Percentiles rank a stretch among this genome's conserved stretches.
phyloP scores from a whole-genome alignment of 2,113 vertebrate genomes.

The Epinephelus fuscoguttatus region DNA sequence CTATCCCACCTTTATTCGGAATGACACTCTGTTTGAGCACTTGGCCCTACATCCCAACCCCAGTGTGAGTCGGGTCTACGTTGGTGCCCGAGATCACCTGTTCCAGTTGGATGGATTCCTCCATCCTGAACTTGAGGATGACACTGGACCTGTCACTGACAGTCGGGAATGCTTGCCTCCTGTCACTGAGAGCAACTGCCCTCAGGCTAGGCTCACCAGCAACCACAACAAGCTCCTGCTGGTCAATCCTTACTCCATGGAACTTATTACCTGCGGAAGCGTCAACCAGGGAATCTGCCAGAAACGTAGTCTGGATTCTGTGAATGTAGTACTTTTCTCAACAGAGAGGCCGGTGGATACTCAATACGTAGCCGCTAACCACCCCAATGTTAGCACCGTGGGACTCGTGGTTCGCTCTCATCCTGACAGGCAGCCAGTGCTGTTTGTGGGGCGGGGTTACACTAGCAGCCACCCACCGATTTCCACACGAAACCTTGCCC shows the following conservation, averaged over 20 bases:
- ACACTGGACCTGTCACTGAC: conserved; percentile 91
- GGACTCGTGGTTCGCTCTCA: conserved; percentile 90
- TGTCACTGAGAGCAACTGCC: conserved; percentile 89
- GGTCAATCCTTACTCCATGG: conserved; percentile 87
- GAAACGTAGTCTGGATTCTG: conserved; percentile 88
- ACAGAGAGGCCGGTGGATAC: conserved; percentile 93
- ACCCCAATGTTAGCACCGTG: conserved; percentile 95
- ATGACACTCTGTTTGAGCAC: conserved; percentile 91
- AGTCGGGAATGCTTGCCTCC: conserved; percentile 96
- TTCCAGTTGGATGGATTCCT: conserved; percentile 94
- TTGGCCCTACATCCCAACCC: conserved; percentile 91
- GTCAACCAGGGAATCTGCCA: conserved; percentile 96
- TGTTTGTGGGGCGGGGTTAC: conserved; percentile 96
- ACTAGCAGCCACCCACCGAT: conserved; percentile 97
- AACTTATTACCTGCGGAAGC: conserved; percentile 95
- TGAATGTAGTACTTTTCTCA: conserved; percentile 87
- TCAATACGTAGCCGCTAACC: conserved; percentile 96
- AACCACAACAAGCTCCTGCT: conserved; percentile 97
- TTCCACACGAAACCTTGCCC: conserved; percentile 92
- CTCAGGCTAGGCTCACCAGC: conserved; percentile 89
- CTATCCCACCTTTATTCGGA: conserved; percentile 86
- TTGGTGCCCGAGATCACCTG: conserved; percentile 93
- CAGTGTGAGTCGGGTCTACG: conserved; percentile 88
- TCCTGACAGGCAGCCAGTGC: conserved; percentile 85
- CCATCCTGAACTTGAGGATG: conserved; percentile 85